Evolutionary conservation across 2,888 invertebrate species (phyloP).

Genomic region (Acanthosepion esculentum): DNA sequence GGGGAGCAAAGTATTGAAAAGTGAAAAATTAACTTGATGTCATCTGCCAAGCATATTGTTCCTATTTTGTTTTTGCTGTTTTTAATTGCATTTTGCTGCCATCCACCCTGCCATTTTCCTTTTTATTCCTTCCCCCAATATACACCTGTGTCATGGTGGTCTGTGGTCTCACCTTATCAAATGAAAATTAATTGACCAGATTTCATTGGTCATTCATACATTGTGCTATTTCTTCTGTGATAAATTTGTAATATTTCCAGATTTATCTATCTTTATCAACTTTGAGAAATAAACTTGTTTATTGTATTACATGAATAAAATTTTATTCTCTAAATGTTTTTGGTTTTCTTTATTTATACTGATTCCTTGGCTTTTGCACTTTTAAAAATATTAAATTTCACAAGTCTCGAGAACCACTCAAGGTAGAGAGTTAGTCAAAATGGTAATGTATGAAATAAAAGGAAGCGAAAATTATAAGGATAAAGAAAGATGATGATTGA

Average conservation of each 20-base stretch:
- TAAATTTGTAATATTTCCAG: conserved; percentile 18
- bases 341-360: too few species aligned
- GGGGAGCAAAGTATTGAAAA: conserved; percentile 36
- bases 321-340: neutral
- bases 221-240: conserved; percentile 1
- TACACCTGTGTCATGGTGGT: neutral
- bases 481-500: too few species aligned
- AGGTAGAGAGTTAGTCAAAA: too few species aligned
- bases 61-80: neutral
- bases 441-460: too few species aligned
- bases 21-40: conserved; percentile 40
- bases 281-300: neutral
- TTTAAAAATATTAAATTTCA: too few species aligned
- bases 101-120: neutral
- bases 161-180: neutral
- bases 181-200: neutral
- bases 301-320: conserved; percentile 33
- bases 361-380: too few species aligned
- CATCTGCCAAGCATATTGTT: neutral
- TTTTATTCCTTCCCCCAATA: neutral
- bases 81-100: neutral
- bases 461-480: too few species aligned
- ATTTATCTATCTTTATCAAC: neutral
- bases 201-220: conserved; percentile 1
- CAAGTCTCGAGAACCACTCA: too few species aligned